These are phyloP conservation scores for Hestina assimilis DNA, from an alignment of 1,140 invertebrate species.

Conservation along the genomic window DNA sequence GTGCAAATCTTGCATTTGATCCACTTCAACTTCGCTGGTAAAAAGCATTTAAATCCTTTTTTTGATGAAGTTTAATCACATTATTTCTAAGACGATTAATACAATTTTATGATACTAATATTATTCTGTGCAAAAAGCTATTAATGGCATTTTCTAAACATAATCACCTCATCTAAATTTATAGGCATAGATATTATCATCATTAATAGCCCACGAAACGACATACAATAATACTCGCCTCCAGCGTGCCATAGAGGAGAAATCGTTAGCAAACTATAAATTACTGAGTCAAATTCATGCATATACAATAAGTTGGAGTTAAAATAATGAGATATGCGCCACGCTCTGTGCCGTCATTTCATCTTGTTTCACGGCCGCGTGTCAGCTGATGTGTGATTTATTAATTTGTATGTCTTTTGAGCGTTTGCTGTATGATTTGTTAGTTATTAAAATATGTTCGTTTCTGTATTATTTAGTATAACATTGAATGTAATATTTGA, in stretches of 20 bases:
- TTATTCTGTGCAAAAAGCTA: not conserved
- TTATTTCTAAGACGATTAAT: too few relatives aligned
- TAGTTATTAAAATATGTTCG: not conserved
- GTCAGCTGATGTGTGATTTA: not conserved
- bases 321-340: constrained; percentile 3
- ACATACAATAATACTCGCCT: not conserved
- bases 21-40: too few relatives aligned
- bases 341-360: not conserved
- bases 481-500: too few relatives aligned
- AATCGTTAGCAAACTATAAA: constrained; percentile 3
- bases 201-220: not conserved
- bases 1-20: too few relatives aligned
- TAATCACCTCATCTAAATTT: not conserved
- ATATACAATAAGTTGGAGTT: not conserved
- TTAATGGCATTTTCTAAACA: not conserved
- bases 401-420: not conserved
- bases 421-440: not conserved
- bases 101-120: too few relatives aligned
- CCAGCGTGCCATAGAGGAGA: not conserved
- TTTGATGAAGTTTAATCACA: too few relatives aligned
- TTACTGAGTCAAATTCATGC: constrained; percentile 3
- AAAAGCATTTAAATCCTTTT: too few relatives aligned
- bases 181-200: not conserved
- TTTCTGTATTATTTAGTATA: too few relatives aligned
- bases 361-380: not conserved